Base-by-base conservation (phyloP, 2,888 invertebrate species). In the Patella depressa region DNA sequence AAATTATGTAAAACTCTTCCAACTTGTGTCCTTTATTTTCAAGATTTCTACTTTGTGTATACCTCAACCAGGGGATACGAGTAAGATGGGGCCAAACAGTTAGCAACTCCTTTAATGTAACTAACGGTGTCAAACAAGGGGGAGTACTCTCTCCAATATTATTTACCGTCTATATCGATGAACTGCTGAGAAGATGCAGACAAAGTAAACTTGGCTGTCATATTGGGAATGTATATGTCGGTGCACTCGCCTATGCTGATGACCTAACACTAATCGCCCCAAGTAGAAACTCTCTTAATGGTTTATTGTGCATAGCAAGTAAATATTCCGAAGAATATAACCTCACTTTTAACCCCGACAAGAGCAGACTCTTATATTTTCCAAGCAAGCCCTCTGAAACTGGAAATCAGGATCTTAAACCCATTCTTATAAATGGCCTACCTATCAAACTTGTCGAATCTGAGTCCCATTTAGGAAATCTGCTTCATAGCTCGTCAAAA, bases 151-250 rank as follows among this genome's bases (percentile, higher is more conserved):
- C 77, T 45, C 75, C 73, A 15, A 57, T 77, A 11, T 34, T 73
- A n/a, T 81, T 79, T 24, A 54, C 73, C 15, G 45, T 78, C 4
- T 73, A 53, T 9, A 73, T 77, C 17, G 75, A 80, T 72, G 57
- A 65, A 65, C 72, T 73, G 57, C 19, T 59, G 19, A 59, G 75
- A 19, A 74, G 69, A 59, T 72, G 73, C 65, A 72, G 75, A 53
- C 72, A 57, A 53, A 71, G 75, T 19, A 15, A 59, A 45, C 53
- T 55, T 54, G 57, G 65, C n/a, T 15, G 75, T 72, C 34, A 74
- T 78, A 11, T 55, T 55, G 57, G 78, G 70, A 29, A 29, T 29
- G 29, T 29, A 29, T 29, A 29, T 29, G 29, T 29, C 29, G 29
- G 29, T 29, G 29, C 29, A 29, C 29, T 29, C 29, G 29, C 29